Evolutionary conservation across 2,113 vertebrate genomes (phyloP).

Genomic region (rabbit (Oryctolagus cuniculus)): DNA sequence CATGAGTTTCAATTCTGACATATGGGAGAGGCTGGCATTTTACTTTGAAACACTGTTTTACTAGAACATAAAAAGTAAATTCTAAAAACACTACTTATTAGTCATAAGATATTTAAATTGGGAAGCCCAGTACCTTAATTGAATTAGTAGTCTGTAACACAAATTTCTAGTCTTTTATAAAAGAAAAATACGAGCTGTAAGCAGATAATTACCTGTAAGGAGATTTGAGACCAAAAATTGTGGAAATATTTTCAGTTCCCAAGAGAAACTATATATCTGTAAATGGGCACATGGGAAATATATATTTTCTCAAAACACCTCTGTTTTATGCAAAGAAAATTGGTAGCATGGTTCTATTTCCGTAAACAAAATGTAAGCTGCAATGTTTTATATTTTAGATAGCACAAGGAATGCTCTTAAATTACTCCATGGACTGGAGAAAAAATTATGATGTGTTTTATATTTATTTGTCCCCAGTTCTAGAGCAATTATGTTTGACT

Average conservation of each 20-base stretch:
- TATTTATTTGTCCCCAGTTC: neutral
- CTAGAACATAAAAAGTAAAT: constrained; percentile 29
- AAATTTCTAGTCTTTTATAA: constrained; percentile 77
- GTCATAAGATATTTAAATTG: constrained; percentile 66
- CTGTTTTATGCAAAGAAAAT: constrained; percentile 64
- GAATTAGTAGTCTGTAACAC: constrained; percentile 71
- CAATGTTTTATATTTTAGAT: constrained; percentile 25
- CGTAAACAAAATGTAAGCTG: constrained; percentile 57
- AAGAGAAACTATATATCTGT: constrained; percentile 51
- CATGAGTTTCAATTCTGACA: neutral
- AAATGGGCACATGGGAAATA: constrained; percentile 39
- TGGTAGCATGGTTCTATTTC: constrained; percentile 14
- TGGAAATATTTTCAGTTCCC: constrained; percentile 57
- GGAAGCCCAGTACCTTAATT: constrained; percentile 62
- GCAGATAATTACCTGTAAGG: constrained; percentile 82
- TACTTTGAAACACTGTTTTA: neutral
- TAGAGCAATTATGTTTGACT: constrained; percentile 11
- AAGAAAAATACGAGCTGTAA: constrained; percentile 66
- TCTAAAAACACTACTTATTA: constrained; percentile 43
- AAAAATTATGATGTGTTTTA: neutral
- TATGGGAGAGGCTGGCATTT: neutral
- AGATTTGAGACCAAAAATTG: constrained; percentile 52
- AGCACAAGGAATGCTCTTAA: neutral
- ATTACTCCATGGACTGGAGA: neutral
- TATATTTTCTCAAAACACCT: constrained; percentile 58